A percentile compares a stretch with the other conserved stretches of the same genome.
phyloP scores from a whole-genome alignment of 2,888 invertebrate species.

The Iselma pallidipennis region DNA sequence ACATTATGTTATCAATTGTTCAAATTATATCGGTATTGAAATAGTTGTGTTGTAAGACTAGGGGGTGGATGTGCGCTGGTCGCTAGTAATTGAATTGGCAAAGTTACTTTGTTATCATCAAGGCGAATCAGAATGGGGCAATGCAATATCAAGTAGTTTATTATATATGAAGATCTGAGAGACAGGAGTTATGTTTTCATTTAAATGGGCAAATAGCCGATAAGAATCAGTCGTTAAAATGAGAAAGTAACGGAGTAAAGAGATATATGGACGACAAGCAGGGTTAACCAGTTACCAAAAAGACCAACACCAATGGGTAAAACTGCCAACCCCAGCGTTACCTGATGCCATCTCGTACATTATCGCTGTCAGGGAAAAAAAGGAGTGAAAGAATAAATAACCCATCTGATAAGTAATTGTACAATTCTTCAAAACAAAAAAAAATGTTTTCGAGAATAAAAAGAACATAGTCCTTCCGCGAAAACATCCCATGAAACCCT shows the following conservation, averaged over 20 bases:
- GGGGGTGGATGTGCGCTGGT: neutral
- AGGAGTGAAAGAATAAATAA: neutral
- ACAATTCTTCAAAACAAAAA: slow-evolving; percentile 19
- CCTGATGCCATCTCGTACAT: slow-evolving; percentile 27
- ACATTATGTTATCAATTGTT: no score
- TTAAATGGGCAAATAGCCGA: slow-evolving; percentile 47
- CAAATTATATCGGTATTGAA: neutral
- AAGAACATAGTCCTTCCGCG: slow-evolving; percentile 22
- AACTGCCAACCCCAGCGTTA: slow-evolving; percentile 25
- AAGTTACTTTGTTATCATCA: slow-evolving; percentile 17
- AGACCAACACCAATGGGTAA: slow-evolving; percentile 1
- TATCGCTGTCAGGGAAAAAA: slow-evolving; percentile 25
- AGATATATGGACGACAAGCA: slow-evolving; percentile 29
- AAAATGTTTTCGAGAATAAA: slow-evolving; percentile 1
- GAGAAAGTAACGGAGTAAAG: slow-evolving; percentile 37
- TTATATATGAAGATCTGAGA: slow-evolving; percentile 32
- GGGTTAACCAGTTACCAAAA: slow-evolving; percentile 24
- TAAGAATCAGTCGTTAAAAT: slow-evolving; percentile 49
- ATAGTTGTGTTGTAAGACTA: neutral
- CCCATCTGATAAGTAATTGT: slow-evolving; percentile 27
- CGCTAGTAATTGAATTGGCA: slow-evolving; percentile 17
- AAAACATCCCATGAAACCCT: slow-evolving; percentile 2
- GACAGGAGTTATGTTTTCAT: slow-evolving; percentile 38
- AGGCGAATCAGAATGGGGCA: slow-evolving; percentile 26
- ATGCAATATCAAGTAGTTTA: slow-evolving; percentile 32